A percentile compares a stretch with the other conserved stretches of the same genome.
These are phyloP conservation scores for Parauchenoglanis punctatus DNA, from an alignment of 2,797 vertebrate genomes.

Conservation along the genomic window DNA sequence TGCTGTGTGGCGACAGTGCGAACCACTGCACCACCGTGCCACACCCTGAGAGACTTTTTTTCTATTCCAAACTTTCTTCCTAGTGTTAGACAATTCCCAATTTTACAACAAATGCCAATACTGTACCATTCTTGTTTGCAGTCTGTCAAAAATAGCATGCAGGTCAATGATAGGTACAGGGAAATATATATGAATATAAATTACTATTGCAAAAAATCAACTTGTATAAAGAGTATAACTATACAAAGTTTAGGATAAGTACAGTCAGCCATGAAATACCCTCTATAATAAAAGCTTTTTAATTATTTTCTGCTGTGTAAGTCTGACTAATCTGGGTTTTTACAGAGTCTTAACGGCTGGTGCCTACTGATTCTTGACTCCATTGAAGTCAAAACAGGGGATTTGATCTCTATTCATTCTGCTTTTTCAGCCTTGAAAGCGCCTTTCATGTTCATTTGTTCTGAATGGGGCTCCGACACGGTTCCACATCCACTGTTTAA, in stretches of 20 bases:
- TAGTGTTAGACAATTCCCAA: background rate
- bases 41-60: too few species aligned
- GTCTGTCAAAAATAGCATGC: background rate
- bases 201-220: background rate
- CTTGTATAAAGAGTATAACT: background rate
- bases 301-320: slow-evolving; percentile 17
- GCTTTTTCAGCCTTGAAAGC: slow-evolving; percentile 39
- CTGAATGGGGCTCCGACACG: slow-evolving; percentile 34
- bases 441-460: slow-evolving; percentile 42
- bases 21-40: too few species aligned
- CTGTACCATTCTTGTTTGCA: background rate
- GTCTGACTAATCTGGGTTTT: slow-evolving; percentile 34
- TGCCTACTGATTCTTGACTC: slow-evolving; percentile 28
- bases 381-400: slow-evolving; percentile 31
- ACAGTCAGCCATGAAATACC: background rate
- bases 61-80: background rate
- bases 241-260: background rate
- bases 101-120: background rate
- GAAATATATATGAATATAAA: background rate
- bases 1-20: too few species aligned
- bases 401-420: slow-evolving; percentile 37
- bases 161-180: background rate
- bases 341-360: slow-evolving; percentile 6
- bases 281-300: slow-evolving; percentile 22
- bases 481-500: slow-evolving; percentile 35